Conservation (phyloP, 2,888 invertebrate genomes). For the Aleiodes testaceus region DNA sequence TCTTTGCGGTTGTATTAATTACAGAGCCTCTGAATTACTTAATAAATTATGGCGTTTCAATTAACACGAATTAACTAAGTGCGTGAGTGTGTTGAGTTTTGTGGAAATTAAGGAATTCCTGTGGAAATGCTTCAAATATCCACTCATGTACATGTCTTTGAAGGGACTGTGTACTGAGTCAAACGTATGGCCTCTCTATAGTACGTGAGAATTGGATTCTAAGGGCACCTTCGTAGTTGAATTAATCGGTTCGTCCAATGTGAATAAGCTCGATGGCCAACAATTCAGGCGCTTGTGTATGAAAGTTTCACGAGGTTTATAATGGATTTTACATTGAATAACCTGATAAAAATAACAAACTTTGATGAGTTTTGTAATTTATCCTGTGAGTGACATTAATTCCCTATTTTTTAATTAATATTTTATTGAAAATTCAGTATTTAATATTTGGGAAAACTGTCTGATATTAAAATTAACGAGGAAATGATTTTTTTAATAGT, state of each 20-base stretch:
- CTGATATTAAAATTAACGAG: too few species aligned
- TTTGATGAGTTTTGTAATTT: conserved; percentile 4
- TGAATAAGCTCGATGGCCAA: neutral
- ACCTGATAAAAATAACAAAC: neutral
- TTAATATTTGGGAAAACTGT: too few species aligned
- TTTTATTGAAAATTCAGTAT: neutral
- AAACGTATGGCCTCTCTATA: conserved; percentile 23
- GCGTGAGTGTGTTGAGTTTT: too few species aligned
- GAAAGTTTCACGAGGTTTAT: conserved; percentile 12
- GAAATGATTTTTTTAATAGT: neutral
- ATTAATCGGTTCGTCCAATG: conserved; percentile 22
- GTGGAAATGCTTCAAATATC: neutral
- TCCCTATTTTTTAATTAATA: conserved; percentile 5
- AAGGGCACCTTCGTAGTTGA: conserved; percentile 12
- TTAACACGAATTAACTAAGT: too few species aligned
- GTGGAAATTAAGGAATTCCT: too few species aligned
- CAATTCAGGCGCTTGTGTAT: conserved; percentile 11
- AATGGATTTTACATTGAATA: conserved; percentile 21
- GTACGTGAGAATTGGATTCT: conserved; percentile 31
- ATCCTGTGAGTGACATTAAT: neutral
- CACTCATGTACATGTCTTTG: conserved; percentile 3
- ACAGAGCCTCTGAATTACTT: too few species aligned
- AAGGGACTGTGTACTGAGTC: neutral
- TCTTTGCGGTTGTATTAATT: too few species aligned
- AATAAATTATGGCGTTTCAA: too few species aligned